Evolutionary conservation across 2,113 vertebrate genomes (phyloP), one percentile per base, ranked within the genome.

Genomic region (rabbit (Oryctolagus cuniculus)): DNA sequence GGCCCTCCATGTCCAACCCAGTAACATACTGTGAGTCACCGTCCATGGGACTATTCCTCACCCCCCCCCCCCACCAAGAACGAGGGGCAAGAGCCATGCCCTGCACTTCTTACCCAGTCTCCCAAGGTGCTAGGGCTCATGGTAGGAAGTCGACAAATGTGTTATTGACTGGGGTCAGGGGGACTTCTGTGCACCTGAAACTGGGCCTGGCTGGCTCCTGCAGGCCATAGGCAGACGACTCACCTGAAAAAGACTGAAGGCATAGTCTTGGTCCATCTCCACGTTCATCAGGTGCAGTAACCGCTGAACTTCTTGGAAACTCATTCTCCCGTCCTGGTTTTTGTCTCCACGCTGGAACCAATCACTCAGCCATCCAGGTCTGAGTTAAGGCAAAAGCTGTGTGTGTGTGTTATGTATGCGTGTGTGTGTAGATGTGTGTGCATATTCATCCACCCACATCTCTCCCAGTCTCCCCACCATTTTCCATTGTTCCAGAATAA

Each of bases 301-400:
- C 70, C 96, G 98, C 94, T 98, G 98, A 90, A 99, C 99, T 95
- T 99, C 99, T 95, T 98, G 98, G 92, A 99, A 99, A 96, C 98
- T 99, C 99, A 99, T 99, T 89, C 99, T 98, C 0, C 99, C 99
- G 17, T 99, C 99, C 93, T 99, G 99, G 98, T 99, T 99, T 96
- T 99, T 99, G 98, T 99, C 99, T 0, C 99, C 99, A 89, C 98
- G 99, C 49, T 98, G 98, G 96, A 99, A 99, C 99, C 99, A 99
- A 93, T 99, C 99, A 94, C 98, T 98, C 94, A 99, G 98, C 99
- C 99, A 99, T 89, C 94, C 92, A 93, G 92, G 63, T 93, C 5
- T 79, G 91, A 94, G 84, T 99, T 98, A 99, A 99, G 98, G 99
- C 78, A 98, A 98, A 98, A 78, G 61, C 82, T 92, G 72, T 19